These are phyloP conservation scores for Tragelaphus scriptus DNA, from an alignment of 2,113 vertebrate species.

Conservation along the genomic window DNA sequence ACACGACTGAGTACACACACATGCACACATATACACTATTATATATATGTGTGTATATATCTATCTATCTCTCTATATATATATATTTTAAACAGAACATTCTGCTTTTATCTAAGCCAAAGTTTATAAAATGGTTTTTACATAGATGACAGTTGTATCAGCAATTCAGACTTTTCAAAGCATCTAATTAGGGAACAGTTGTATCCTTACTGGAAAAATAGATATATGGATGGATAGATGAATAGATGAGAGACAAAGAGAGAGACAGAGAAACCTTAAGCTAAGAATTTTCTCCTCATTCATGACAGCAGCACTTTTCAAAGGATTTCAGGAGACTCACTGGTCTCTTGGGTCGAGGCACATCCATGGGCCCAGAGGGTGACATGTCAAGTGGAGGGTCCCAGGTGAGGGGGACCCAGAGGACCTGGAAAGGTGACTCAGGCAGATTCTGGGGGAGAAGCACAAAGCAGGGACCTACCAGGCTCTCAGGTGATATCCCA, in stretches of 20 bases:
- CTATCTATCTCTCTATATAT: no score
- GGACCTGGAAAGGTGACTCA: background rate
- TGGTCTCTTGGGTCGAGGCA: fast-evolving
- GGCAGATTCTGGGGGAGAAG: fast-evolving
- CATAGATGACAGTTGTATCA: background rate
- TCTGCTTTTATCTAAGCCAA: background rate
- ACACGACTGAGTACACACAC: background rate
- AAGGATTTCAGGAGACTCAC: background rate
- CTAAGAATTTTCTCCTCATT: background rate
- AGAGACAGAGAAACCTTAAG: background rate
- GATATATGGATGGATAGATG: background rate
- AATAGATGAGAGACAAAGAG: fast-evolving
- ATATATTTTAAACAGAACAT: background rate
- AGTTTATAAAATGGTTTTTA: background rate
- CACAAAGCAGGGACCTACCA: fast-evolving
- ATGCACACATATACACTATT: background rate
- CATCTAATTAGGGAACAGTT: background rate
- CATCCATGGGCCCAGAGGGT: no score
- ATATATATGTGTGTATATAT: background rate
- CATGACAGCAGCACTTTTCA: background rate
- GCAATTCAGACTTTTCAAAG: background rate
- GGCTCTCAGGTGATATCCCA: fast-evolving
- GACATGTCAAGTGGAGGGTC: background rate
- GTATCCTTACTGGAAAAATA: background rate
- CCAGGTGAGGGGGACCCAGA: background rate